Conservation (phyloP, 92 coral and sea anemone genomes). For the Actinostola sp. region DNA sequence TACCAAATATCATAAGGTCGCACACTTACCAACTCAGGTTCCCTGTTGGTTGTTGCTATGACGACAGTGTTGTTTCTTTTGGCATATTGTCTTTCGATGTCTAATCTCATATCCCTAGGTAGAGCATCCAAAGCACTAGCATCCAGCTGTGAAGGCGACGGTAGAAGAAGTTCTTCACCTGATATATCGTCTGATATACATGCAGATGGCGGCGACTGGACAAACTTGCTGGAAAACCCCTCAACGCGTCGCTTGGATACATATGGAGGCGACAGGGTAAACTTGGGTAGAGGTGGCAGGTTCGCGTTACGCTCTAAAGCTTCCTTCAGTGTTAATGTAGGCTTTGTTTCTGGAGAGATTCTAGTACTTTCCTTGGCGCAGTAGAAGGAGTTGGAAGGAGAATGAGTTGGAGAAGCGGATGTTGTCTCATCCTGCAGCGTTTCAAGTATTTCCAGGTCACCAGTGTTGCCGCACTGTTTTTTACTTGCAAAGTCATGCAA, state of each 20-base stretch:
- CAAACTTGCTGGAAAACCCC: background rate
- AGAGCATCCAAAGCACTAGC: slow-evolving; percentile 79
- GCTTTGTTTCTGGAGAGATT: background rate
- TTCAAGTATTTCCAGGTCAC: background rate
- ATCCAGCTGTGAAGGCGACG: slow-evolving; percentile 92
- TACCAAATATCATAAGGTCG: too few species aligned
- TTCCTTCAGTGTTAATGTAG: background rate
- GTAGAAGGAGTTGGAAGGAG: background rate
- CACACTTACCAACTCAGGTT: background rate
- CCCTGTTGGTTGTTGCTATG: background rate
- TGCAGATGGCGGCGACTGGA: too few species aligned
- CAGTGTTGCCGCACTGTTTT: too few species aligned
- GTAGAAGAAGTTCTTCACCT: slow-evolving; percentile 60
- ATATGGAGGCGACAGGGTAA: slow-evolving; percentile 41
- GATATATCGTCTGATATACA: background rate
- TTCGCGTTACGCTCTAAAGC: slow-evolving; percentile 23
- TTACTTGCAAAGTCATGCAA: slow-evolving; percentile 60
- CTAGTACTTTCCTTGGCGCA: background rate
- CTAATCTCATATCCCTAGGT: slow-evolving; percentile 77
- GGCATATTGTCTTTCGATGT: slow-evolving; percentile 76
- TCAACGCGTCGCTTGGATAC: background rate
- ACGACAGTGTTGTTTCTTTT: slow-evolving; percentile 47
- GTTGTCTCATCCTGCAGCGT: background rate
- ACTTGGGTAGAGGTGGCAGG: slow-evolving; percentile 75
- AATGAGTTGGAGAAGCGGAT: background rate